Evolutionary conservation across 2,113 vertebrate genomes (phyloP).

Genomic region (Ellobius talpinus): DNA sequence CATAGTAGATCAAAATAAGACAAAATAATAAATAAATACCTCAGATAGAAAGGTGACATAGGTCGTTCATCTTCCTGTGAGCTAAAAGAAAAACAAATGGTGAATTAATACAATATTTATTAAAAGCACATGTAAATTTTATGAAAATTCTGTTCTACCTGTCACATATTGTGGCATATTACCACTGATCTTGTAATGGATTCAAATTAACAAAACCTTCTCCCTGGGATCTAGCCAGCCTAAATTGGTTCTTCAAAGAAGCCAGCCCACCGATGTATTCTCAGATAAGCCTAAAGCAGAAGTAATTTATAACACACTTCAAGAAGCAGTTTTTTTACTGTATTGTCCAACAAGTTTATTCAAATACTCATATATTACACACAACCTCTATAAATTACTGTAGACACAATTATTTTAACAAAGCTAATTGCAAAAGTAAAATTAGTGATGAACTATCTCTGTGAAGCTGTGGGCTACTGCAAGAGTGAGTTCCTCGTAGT

Average conservation of each 20-base stretch:
- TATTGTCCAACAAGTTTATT: background rate
- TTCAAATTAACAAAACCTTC: background rate
- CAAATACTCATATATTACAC: conserved; percentile 13
- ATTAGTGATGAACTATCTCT: conserved; percentile 53
- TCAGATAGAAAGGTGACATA: conserved; percentile 95
- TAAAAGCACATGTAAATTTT: conserved; percentile 59
- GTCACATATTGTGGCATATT: background rate
- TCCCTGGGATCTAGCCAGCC: background rate
- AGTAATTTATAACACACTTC: background rate
- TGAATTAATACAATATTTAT: conserved; percentile 77
- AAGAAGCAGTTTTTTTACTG: conserved; percentile 44
- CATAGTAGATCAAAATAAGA: conserved; percentile 48
- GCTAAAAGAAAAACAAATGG: conserved; percentile 86
- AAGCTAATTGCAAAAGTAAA: conserved; percentile 66
- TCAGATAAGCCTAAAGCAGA: conserved; percentile 29
- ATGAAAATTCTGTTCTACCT: conserved; percentile 44
- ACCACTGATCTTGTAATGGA: background rate
- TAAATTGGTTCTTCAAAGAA: conserved; percentile 39
- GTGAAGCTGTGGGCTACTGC: background rate
- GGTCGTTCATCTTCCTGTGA: conserved; percentile 93
- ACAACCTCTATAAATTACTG: conserved; percentile 29
- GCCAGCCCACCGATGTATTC: background rate
- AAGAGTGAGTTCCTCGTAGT: conserved; percentile 69
- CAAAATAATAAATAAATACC: conserved; percentile 86
- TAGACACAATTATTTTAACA: conserved; percentile 41